These are phyloP conservation scores for Trissoscelio sp. DNA, from an alignment of 2,888 invertebrate species.

Conservation along the genomic window DNA sequence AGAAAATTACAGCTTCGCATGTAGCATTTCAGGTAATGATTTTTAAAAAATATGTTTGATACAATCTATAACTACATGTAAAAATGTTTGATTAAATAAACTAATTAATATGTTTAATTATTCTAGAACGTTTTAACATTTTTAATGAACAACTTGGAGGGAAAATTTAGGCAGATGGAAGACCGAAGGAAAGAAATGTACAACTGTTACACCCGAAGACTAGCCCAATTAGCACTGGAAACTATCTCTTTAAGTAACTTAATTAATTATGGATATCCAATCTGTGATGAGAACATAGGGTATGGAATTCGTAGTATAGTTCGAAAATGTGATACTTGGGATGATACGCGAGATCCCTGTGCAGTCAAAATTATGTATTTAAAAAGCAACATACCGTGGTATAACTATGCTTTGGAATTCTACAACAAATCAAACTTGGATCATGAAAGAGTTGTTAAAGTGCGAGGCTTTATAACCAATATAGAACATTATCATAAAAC, in stretches of 20 bases:
- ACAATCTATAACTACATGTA: too few relatives aligned
- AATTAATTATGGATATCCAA: background rate
- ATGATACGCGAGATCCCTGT: background rate
- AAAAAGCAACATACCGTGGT: slow-evolving; percentile 4
- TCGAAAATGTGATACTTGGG: background rate
- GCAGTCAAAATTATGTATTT: slow-evolving; percentile 10
- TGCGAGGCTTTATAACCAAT: slow-evolving; percentile 6
- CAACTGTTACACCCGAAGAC: background rate
- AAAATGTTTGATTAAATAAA: too few relatives aligned
- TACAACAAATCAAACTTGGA: slow-evolving; percentile 12
- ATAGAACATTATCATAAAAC: too few relatives aligned
- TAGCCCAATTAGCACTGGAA: slow-evolving; percentile 8
- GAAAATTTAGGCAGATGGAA: background rate
- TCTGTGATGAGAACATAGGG: background rate
- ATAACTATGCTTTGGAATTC: background rate
- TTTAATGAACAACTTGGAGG: background rate
- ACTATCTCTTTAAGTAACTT: slow-evolving; percentile 17
- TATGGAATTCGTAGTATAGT: slow-evolving; percentile 1
- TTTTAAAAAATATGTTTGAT: too few relatives aligned
- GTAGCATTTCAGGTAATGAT: too few relatives aligned
- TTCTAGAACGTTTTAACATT: too few relatives aligned
- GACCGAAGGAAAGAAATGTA: background rate
- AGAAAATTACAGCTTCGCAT: too few relatives aligned
- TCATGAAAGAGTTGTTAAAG: slow-evolving; percentile 28
- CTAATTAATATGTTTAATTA: too few relatives aligned